Percentiles rank a stretch among this genome's conserved stretches.
phyloP scores from a whole-genome alignment of 2,113 vertebrate species.

The Pitta sordida region DNA sequence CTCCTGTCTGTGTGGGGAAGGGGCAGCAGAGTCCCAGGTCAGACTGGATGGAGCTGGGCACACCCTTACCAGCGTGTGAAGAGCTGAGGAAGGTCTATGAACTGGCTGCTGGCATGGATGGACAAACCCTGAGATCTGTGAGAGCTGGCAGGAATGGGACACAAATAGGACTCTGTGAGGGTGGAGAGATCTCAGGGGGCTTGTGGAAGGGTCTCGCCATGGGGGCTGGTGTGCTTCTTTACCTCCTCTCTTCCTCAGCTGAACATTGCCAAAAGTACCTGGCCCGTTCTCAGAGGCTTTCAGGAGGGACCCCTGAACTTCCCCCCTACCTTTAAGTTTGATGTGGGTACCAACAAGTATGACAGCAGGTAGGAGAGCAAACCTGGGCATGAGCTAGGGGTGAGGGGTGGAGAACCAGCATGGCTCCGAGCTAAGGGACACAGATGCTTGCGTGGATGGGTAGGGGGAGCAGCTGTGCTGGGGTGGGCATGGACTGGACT shows the following conservation, averaged over 20 bases:
- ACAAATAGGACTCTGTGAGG: not conserved
- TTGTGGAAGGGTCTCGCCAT: accelerated
- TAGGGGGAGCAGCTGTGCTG: not conserved
- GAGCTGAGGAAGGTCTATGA: not conserved
- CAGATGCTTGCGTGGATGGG: too few relatives aligned
- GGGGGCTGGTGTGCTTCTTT: not conserved
- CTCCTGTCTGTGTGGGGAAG: not conserved
- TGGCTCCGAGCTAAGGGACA: not conserved
- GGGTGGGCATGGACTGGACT: accelerated
- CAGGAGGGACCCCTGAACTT: constrained; percentile 90
- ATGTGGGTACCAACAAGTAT: constrained; percentile 94
- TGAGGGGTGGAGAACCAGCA: not conserved
- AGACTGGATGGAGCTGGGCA: not conserved
- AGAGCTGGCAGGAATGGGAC: not conserved
- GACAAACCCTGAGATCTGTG: not conserved
- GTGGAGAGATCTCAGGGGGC: not conserved
- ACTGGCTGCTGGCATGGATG: not conserved
- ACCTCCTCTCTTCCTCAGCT: constrained; percentile 73
- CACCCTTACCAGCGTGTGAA: not conserved
- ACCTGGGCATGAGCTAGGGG: not conserved
- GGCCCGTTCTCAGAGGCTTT: constrained; percentile 91
- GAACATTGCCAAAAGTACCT: constrained; percentile 91
- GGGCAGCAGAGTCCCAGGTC: not conserved
- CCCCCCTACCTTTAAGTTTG: constrained; percentile 96
- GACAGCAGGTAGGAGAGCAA: constrained; percentile 87